Evolutionary conservation across 2,888 invertebrate species (phyloP), one percentile per base, ranked within the genome.

Genomic region (Podotricha telesiphe): DNA sequence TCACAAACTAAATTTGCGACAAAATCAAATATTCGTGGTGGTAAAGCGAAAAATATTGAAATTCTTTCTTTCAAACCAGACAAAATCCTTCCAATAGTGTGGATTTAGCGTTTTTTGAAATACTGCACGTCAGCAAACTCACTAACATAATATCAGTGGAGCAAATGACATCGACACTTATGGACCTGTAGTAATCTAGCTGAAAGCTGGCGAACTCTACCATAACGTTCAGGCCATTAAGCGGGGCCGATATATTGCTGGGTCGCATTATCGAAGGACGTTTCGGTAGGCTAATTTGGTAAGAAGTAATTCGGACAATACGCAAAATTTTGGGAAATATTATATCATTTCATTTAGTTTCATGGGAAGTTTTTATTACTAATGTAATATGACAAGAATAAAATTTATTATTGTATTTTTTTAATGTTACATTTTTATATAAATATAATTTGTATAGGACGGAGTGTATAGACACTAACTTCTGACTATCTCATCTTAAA

Each of bases 161-260:
- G 45, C 47, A 69, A 72, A 68, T 64, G 72, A 70, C 70, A 72
- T 67, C 47, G 69, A 55, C 65, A 68, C 64, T 72, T 65, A 64
- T 58, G 67, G 70, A 68, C 70, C 53, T 70, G 28, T 67, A 73
- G 70, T 68, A 74, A 74, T 74, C 72, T 72, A 63, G 68, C 70
- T 74, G 67, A 74, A 74, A 72, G 73, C 72, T 66, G 70, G 56
- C 40, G 53, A 71, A 67, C 68, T 68, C 65, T n/a, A 59, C 62
- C 51, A 70, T 74, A 74, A 67, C 63, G 65, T 70, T 47, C 70
- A 59, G 65, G 13, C 67, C 68, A 72, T 74, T 74, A 74, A 65
- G 68, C 67, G 69, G 53, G 34, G 55, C 68, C 70, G 53, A 69
- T 67, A 65, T 67, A 69, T 55, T 62, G 61, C 59, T 34, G 51